Evolutionary conservation across 2,113 vertebrate genomes (phyloP).

Genomic region (Saguinus imperator): DNA sequence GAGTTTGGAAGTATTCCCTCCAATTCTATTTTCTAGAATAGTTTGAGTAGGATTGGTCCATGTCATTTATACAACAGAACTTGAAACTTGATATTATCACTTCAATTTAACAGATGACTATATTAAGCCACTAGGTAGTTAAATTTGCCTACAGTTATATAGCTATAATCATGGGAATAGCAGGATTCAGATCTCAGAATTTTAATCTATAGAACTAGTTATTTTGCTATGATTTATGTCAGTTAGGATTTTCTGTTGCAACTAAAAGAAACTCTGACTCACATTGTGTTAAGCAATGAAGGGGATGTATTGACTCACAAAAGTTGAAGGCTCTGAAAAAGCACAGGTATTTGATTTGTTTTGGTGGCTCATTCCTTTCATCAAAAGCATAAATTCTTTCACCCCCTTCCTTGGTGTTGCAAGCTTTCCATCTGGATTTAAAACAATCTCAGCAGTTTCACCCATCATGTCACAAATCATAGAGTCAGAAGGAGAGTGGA

Average conservation of each 20-base stretch:
- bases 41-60: too few relatives aligned
- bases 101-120: not conserved
- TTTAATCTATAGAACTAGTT: not conserved
- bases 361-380: not conserved
- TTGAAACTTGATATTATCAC: not conserved
- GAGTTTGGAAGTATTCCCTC: too few relatives aligned
- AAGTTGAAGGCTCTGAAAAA: not conserved
- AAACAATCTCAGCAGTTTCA: not conserved
- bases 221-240: not conserved
- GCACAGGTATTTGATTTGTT: not conserved
- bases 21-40: too few relatives aligned
- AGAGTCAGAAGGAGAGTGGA: not conserved
- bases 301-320: not conserved
- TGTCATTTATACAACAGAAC: not conserved
- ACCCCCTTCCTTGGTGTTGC: not conserved
- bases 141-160: not conserved
- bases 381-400: not conserved
- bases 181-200: not conserved
- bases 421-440: not conserved
- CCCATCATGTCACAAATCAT: not conserved
- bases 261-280: not conserved
- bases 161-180: not conserved
- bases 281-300: not conserved
- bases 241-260: not conserved
- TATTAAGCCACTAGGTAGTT: not conserved